Evolutionary conservation across 2,888 invertebrate genomes (phyloP), one percentile per base, ranked within the genome.

Genomic region (Patella depressa): DNA sequence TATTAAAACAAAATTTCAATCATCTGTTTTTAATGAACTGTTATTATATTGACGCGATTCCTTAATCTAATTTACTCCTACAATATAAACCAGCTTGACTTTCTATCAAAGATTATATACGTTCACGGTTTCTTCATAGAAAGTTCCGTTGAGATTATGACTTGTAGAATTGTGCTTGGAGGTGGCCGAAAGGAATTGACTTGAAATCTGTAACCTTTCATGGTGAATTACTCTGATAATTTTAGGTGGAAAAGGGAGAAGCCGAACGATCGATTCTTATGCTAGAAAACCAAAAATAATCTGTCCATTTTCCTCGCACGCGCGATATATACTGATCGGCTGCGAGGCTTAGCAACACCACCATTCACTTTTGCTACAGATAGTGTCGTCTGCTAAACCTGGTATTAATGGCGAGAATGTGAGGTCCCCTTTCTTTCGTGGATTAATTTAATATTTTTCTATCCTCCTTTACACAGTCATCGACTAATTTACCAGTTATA

Each of bases 301-400:
- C 19, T 65, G 19, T 65, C 65, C 65, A 65, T 65, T 65, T 24
- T 19, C 24, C 11, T 65, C 12, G 65, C 65, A 65, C 65, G 65
- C 65, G 65, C 19, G 12, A 65, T 65, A 65, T 19, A 17, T 17
- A 59, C 65, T 65, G 65, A 65, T 65, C 65, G 65, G 7, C 65
- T 65, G 65, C 65, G 65, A 19, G 65, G 24, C 24, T 65, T 65
- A 45, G 45, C 45, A 45, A 45, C 65, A 65, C 9, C 65, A 65
- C 19, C 65, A 24, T 65, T 24, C 65, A 65, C 14, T 65, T 65
- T 24, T 65, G 24, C 24, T 65, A 65, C 65, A 65, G 24, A 11
- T 65, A 24, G 65, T 65, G 65, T 65, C 65, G 65, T 65, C 65
- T 65, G 65, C 65, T 65, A 65, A 65, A 65, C 24, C 65, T 65